A percentile compares a stretch with the other conserved stretches of the same genome.
phyloP scores from a whole-genome alignment of 2,888 invertebrate species.

The Stegana nigrithorax region DNA sequence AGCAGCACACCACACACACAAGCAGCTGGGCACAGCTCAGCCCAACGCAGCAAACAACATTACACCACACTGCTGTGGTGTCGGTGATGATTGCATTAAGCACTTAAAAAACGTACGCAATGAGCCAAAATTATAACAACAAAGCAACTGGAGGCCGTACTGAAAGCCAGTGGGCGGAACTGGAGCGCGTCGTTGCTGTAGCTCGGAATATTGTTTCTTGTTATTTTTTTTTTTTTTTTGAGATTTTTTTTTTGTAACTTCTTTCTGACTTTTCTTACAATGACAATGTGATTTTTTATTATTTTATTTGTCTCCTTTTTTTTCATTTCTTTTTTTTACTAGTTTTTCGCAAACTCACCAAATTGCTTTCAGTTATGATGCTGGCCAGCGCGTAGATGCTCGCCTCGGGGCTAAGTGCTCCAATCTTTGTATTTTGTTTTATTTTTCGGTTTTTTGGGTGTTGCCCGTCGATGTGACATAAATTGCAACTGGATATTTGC shows the following conservation, averaged over 20 bases:
- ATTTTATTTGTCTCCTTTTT: slow-evolving; percentile 34
- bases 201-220: slow-evolving; percentile 41
- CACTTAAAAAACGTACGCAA: slow-evolving; percentile 11
- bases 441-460: slow-evolving; percentile 26
- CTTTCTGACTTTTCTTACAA: too few relatives aligned
- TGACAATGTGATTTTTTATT: slow-evolving; percentile 55
- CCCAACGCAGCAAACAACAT: background rate
- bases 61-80: too few relatives aligned
- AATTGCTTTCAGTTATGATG: slow-evolving; percentile 19
- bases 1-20: slow-evolving; percentile 33
- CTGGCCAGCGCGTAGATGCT: background rate
- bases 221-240: slow-evolving; percentile 12
- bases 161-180: slow-evolving; percentile 59
- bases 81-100: slow-evolving; percentile 13
- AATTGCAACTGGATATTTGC: too few relatives aligned
- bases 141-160: slow-evolving; percentile 32
- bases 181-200: slow-evolving; percentile 47
- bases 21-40: too few relatives aligned
- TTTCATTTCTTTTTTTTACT: slow-evolving; percentile 37
- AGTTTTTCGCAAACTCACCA: slow-evolving; percentile 48
- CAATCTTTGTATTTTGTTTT: slow-evolving; percentile 4
- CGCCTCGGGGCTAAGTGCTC: background rate
- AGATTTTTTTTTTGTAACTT: too few relatives aligned
- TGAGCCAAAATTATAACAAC: slow-evolving; percentile 35
- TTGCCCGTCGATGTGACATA: slow-evolving; percentile 46